Percentiles rank a stretch among this genome's conserved stretches.
These are phyloP conservation scores for Rhabdomys pumilio DNA, from an alignment of 2,797 vertebrate species.

Conservation along the genomic window DNA sequence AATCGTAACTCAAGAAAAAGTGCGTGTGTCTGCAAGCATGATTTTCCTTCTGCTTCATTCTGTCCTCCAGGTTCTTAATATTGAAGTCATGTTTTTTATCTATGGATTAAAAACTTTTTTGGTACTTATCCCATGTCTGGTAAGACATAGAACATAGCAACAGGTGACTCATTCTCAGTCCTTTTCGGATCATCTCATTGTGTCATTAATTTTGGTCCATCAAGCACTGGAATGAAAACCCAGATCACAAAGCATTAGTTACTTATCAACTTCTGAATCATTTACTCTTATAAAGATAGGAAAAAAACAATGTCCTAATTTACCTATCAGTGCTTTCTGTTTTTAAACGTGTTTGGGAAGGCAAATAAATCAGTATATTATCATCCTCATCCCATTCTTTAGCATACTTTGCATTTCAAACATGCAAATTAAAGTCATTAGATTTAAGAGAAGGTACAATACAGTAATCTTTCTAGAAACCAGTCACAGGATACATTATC, in stretches of 20 bases:
- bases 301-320: background rate
- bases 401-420: background rate
- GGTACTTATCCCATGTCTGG: background rate
- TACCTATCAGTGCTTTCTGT: background rate
- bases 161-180: background rate
- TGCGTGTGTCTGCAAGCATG: background rate
- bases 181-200: background rate
- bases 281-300: no score
- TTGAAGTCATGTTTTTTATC: background rate
- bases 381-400: background rate
- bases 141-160: background rate
- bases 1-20: background rate
- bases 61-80: no score
- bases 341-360: background rate
- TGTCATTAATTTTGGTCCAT: background rate
- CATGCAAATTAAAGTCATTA: background rate
- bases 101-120: background rate
- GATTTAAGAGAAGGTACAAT: background rate
- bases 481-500: background rate
- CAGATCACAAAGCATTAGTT: background rate
- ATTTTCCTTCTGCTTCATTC: background rate
- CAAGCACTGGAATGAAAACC: background rate
- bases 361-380: background rate
- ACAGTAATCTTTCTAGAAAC: background rate
- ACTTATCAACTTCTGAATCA: background rate